phyloP scores from a whole-genome alignment of 2,113 vertebrate species.

The Procavia capensis region DNA sequence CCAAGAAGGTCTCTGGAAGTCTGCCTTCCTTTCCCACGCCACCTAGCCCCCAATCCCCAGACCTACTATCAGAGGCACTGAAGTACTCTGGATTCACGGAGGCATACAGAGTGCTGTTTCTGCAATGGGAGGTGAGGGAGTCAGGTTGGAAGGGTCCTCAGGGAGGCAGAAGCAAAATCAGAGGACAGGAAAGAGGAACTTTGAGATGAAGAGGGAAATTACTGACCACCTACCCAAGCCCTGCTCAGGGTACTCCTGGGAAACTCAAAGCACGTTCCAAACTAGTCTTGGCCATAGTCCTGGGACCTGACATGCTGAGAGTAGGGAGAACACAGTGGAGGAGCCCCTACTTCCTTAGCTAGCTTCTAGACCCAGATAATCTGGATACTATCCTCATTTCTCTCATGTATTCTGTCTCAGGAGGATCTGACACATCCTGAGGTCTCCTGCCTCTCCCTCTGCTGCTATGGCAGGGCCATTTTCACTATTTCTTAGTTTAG shows the following conservation, averaged over 20 bases:
- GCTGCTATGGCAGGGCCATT: background rate
- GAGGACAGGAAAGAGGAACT: background rate
- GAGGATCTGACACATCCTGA: background rate
- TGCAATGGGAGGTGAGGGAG: conserved; percentile 51
- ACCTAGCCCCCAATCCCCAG: background rate
- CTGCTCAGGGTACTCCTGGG: background rate
- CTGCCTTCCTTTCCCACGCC: background rate
- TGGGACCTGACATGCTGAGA: background rate
- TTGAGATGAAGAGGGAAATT: background rate
- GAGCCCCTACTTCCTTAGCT: background rate
- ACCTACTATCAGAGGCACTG: conserved; percentile 86
- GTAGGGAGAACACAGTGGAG: background rate
- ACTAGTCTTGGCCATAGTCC: background rate
- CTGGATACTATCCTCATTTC: background rate
- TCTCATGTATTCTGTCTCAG: background rate
- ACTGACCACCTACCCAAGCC: background rate
- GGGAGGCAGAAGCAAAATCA: background rate
- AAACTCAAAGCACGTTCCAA: background rate
- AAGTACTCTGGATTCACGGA: conserved; percentile 91
- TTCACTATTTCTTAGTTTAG: background rate
- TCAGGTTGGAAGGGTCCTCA: conserved; percentile 20
- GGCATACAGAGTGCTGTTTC: conserved; percentile 86
- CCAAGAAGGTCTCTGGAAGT: background rate
- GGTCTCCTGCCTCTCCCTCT: background rate
- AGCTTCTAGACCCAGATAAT: background rate